Evolutionary conservation across 2,888 invertebrate species (phyloP), one percentile per base, ranked within the genome.

Genomic region (Bedellia somnulentella): DNA sequence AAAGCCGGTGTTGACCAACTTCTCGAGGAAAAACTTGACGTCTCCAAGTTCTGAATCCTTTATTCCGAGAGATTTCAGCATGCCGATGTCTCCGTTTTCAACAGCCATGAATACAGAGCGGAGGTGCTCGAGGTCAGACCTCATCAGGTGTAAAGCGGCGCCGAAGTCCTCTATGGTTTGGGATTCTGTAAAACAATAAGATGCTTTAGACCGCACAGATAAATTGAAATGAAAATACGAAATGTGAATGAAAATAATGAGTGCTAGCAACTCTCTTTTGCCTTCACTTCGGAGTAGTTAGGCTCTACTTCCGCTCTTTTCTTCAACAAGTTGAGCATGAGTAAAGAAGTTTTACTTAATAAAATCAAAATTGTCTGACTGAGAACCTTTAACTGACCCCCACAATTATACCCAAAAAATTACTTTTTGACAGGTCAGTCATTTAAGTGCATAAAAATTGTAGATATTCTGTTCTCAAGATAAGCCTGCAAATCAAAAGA

Each of bases 101-200:
- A 94, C 93, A 6, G 94, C 94, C 87, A 93, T 91, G 70, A 95
- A 93, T 16, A 95, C 93, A 2, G 92, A 92, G 59, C 94, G 88
- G 37, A 95, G 80, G 55, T 94, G 94, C 55, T 94, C 94, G 56
- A 94, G 70, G 55, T 94, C 94, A 4, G 91, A 87, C 41, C 93
- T 80, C 87, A 85, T 87, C 57, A 91, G 70, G 52, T 90, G 89
- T 25, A 91, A 68, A 11, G 89, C 89, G n/a, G 89, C 89, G 21
- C 90, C 91, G 57, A 94, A 94, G 64, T 94, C 93, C 63, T 94
- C 93, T 56, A 94, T 92, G 16, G 94, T 94, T 71, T 93, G 93
- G 13, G 93, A 94, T 78, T 94, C 94, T 89, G 81, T 1, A 53
- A 57, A 9, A 15, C 5, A 17, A 26, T 25, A 2, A 11, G n/a